Evolutionary conservation across 2,113 vertebrate species (phyloP).

Genomic region (Hippocampus mohnikei): DNA sequence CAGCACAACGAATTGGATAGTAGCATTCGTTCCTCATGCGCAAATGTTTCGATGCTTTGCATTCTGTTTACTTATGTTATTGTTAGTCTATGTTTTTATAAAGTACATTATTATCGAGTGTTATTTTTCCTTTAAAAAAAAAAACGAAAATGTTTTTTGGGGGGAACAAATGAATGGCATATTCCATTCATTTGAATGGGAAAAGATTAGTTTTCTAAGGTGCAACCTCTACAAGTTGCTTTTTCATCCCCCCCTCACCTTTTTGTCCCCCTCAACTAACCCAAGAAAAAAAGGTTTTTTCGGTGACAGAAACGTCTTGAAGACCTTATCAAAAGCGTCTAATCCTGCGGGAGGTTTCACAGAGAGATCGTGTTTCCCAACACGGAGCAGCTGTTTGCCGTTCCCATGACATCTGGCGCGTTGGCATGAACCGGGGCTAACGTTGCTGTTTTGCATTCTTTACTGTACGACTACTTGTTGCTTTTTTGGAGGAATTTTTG

Average conservation of each 20-base stretch:
- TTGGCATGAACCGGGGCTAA: slow-evolving; percentile 62
- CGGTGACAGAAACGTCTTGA: slow-evolving; percentile 68
- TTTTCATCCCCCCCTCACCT: no score
- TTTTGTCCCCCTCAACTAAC: background rate
- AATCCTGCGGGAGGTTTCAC: slow-evolving; percentile 74
- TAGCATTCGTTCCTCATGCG: background rate
- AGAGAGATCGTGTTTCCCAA: slow-evolving; percentile 75
- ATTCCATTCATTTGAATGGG: no score
- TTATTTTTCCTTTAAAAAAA: no score
- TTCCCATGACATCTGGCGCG: slow-evolving; percentile 75
- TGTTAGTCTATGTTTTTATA: no score
- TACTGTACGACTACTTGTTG: background rate
- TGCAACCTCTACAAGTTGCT: no score
- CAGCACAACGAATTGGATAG: background rate
- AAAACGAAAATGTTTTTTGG: no score
- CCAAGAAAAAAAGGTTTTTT: slow-evolving; percentile 27
- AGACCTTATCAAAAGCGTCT: slow-evolving; percentile 72
- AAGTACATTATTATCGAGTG: no score
- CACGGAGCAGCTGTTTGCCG: slow-evolving; percentile 73
- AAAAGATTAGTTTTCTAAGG: no score
- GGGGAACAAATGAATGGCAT: no score
- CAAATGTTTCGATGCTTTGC: background rate
- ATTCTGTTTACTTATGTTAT: no score
- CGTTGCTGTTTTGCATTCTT: background rate
- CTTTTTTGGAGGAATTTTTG: background rate